Evolutionary conservation across 2,113 vertebrate genomes (phyloP).

Genomic region (Turnix velox): DNA sequence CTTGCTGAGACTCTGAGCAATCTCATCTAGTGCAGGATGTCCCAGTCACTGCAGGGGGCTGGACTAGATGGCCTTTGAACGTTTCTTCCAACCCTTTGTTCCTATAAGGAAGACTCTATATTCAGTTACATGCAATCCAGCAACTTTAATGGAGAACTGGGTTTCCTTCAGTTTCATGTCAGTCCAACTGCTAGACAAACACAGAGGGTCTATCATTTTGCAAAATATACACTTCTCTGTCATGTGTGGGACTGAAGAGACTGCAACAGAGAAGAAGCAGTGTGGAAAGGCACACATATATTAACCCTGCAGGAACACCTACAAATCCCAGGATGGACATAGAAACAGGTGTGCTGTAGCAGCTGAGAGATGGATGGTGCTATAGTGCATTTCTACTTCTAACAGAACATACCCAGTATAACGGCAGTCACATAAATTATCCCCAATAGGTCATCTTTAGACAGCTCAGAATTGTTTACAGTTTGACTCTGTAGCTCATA

Average conservation of each 20-base stretch:
- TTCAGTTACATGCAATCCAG: neutral
- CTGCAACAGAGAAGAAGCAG: neutral
- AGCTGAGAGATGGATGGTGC: rapidly evolving
- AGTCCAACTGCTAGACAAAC: neutral
- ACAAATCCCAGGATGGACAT: neutral
- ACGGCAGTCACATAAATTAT: neutral
- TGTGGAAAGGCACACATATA: rapidly evolving
- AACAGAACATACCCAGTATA: rapidly evolving
- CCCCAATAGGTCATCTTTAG: neutral
- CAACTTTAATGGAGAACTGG: neutral
- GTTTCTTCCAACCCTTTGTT: no score
- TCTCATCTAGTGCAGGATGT: no score
- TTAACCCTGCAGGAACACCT: neutral
- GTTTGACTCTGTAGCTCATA: rapidly evolving
- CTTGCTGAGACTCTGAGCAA: no score
- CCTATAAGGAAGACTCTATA: no score
- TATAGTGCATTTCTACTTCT: neutral
- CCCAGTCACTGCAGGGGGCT: no score
- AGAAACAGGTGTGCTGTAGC: neutral
- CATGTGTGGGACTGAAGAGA: rapidly evolving
- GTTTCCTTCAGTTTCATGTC: neutral
- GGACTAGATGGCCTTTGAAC: no score
- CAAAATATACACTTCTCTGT: neutral
- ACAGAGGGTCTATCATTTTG: neutral
- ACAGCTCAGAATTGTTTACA: neutral